These are phyloP conservation scores for Chironomus tepperi DNA, from an alignment of 1,140 invertebrate genomes.

Conservation along the genomic window DNA sequence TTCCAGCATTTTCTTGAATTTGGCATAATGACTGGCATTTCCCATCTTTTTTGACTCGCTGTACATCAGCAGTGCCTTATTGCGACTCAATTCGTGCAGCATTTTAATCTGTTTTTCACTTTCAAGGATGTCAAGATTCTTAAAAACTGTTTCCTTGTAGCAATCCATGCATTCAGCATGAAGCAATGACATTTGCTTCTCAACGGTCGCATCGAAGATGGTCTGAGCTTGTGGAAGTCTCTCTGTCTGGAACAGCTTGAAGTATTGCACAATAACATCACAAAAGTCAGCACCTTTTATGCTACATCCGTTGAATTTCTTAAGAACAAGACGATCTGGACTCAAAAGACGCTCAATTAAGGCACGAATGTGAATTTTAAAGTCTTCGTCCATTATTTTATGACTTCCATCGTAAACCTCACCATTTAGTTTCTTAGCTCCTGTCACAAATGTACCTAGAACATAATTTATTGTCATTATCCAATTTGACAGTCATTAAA, in stretches of 20 bases:
- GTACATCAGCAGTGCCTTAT: not conserved
- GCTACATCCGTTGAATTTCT: not conserved
- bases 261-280: not conserved
- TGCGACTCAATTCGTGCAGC: not conserved
- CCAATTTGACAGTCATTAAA: too few species aligned
- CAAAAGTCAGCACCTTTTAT: not conserved
- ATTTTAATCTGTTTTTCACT: not conserved
- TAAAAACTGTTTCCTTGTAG: not conserved
- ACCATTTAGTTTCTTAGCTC: too few species aligned
- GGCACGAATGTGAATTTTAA: not conserved
- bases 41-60: not conserved
- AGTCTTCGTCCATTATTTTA: not conserved
- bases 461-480: too few species aligned
- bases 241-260: not conserved
- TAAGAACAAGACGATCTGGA: not conserved
- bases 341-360: not conserved
- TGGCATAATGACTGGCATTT: not conserved
- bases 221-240: not conserved
- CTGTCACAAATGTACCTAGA: too few species aligned
- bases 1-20: not conserved
- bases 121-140: not conserved
- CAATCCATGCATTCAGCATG: not conserved
- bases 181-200: not conserved
- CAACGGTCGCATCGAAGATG: not conserved
- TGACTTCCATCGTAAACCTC: not conserved